Base-by-base conservation (phyloP, 2,888 invertebrate species). In the Archips crataeganus region DNA sequence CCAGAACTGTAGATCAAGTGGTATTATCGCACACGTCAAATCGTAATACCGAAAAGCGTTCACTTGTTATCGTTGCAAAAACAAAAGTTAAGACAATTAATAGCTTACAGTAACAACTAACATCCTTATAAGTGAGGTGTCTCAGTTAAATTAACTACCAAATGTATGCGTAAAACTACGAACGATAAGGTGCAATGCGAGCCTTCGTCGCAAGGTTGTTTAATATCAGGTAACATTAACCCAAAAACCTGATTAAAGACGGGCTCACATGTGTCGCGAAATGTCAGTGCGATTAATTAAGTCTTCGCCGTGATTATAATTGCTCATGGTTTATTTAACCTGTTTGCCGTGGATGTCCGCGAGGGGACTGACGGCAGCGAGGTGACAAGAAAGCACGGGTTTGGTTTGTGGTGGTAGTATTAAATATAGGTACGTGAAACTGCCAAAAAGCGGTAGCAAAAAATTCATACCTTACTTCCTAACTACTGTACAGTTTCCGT, bases 311-410 rank as follows among this genome's bases (percentile, higher is more conserved):
- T 82, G 81, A 82, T 86, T 83, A 84, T 85, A 82, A 82, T 83
- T 79, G 78, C 79, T 77, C 74, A 75, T 77, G 77, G 79, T 79
- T 78, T 78, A 80, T 85, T 83, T 80, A 86, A 90, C 91, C 87
- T 77, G 90, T 89, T 87, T 78, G 65, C 71, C 78, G 80, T 78
- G 83, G 82, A 79, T 77, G 84, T 87, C 89, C 85, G 87, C 85
- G 87, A 49, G n/a, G 65, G 36, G 84, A 82, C 86, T 82, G 83
- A 76, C 78, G 76, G 77, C 75, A 82, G 83, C 80, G 84, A 81
- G 42, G 54, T 45, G 54, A 54, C 36, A 66, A 39, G 62, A 63
- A 51, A 23, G 32, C 23, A 54, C n/a, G 32, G 34, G 15, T 47
- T 2, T 47, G 47, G n/a, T 49, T 49, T 39, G 23, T 23, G 6